Conservation (phyloP, 2,888 invertebrate species). For the Pegoplata infirma region DNA sequence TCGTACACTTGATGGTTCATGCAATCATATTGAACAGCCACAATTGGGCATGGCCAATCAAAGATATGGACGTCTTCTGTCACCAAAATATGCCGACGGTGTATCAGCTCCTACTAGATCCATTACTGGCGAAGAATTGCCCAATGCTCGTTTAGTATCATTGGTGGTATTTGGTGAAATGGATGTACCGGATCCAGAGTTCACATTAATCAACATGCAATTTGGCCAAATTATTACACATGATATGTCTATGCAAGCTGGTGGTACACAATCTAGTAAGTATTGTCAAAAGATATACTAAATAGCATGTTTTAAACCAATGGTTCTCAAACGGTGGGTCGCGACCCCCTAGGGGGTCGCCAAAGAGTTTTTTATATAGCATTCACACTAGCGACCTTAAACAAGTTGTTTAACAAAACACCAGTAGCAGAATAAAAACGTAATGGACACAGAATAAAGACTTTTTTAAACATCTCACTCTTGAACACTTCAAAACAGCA, state of each 20-base stretch:
- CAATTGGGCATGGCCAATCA: conserved; percentile 89
- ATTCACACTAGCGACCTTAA: no score
- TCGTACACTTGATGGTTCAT: conserved; percentile 92
- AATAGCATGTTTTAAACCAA: no score
- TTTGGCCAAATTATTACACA: conserved; percentile 83
- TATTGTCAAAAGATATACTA: no score
- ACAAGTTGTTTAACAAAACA: no score
- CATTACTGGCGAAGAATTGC: conserved; percentile 83
- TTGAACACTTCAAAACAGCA: no score
- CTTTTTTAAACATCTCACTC: no score
- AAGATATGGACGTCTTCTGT: conserved; percentile 79
- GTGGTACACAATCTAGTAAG: conserved; percentile 85
- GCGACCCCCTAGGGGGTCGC: no score
- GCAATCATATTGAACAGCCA: conserved; percentile 93
- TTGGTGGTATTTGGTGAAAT: conserved; percentile 84
- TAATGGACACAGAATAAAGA: no score
- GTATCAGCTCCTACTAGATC: conserved; percentile 81
- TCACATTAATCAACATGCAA: conserved; percentile 85
- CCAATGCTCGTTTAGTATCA: conserved; percentile 85
- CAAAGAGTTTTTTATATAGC: no score
- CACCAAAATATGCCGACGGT: conserved; percentile 79
- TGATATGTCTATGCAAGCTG: conserved; percentile 80
- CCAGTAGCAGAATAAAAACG: no score
- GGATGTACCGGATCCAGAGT: conserved; percentile 84
- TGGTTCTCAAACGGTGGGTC: no score